Evolutionary conservation across 53 echinoderm and acorn worm genomes (phyloP), one percentile per base, ranked within the genome.

Genomic region (Patiria pectinifera): DNA sequence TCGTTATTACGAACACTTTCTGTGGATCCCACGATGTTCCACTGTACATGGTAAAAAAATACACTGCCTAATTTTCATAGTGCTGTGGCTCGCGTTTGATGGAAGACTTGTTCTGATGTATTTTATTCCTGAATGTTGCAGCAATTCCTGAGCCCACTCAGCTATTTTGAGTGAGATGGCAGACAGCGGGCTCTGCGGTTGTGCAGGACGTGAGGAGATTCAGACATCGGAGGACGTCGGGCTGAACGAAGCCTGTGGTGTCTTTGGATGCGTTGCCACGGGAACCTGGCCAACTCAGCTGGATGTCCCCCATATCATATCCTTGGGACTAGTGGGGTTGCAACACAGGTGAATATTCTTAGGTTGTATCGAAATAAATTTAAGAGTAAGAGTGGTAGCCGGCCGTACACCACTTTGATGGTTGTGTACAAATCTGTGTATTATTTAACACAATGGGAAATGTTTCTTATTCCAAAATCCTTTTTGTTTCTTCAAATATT

Each of bases 231-330:
- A 96, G 46, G 97, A 97, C 45, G 82, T 92, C 4, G 97, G 96
- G 21, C 85, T 99, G 49, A 83, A 95, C 45, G 99, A 99, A 80
- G 97, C 97, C 16, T 99, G 99, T 88, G 99, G 99, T 13, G 93
- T 99, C 62, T 99, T 99, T 97, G 99, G 99, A 24, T 97, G 96
- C 86, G 97, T 99, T 48, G 93, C 99, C 16, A 86, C 95, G 48
- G 96, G 94, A 76, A 95, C 95, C 62, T 97, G 97, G 97, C 97
- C 97, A 15, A 96, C 99, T 72, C 99, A 99, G 69, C 92, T 99
- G 12, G 99, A 99, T 90, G 92, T 99, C 12, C 91, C 99, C 14
- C 99, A 99, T 78, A 91, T 99, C 12, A 94, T 99, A 11, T 92
- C 94, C 16, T 91, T 99, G 69, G 99, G 99, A 62, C 89, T 99